Percentiles rank a stretch among this genome's conserved stretches.
Conservation (phyloP, 2,888 invertebrate genomes). For the Ennomos quercinarius region DNA sequence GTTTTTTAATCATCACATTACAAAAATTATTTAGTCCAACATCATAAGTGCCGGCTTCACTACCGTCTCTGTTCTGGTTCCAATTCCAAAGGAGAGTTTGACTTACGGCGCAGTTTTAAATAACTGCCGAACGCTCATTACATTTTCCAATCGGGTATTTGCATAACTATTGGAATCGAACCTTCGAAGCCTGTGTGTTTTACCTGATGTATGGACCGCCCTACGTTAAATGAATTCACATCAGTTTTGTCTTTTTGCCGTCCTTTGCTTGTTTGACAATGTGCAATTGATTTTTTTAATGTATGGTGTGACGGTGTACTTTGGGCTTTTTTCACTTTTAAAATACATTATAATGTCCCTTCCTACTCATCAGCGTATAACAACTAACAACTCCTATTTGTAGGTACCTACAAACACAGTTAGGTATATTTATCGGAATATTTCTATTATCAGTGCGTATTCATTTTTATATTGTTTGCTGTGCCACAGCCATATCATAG, state of each 20-base stretch:
- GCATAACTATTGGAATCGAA: constrained; percentile 85
- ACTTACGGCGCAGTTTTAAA: constrained; percentile 82
- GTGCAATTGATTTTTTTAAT: constrained; percentile 26
- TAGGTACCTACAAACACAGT: too few species aligned
- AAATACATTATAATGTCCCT: too few species aligned
- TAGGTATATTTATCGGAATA: too few species aligned
- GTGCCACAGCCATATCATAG: too few species aligned
- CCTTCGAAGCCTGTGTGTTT: constrained; percentile 72
- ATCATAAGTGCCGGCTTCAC: constrained; percentile 48
- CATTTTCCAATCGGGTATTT: constrained; percentile 76
- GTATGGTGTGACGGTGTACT: constrained; percentile 5
- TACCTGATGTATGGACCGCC: constrained; percentile 75
- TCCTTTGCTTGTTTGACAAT: constrained; percentile 28
- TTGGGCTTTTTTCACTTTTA: background rate
- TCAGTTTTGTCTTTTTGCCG: constrained; percentile 26
- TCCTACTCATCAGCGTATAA: too few species aligned
- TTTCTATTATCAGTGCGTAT: too few species aligned
- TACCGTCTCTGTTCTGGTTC: constrained; percentile 46
- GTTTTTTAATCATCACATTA: too few species aligned
- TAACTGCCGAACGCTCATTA: constrained; percentile 84
- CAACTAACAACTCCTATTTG: too few species aligned
- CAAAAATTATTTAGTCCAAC: too few species aligned
- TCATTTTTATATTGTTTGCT: too few species aligned
- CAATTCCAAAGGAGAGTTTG: constrained; percentile 76
- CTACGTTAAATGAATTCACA: constrained; percentile 72